Evolutionary conservation across 2,797 vertebrate species (phyloP), one percentile per base, ranked within the genome.

Genomic region (Pseudochaenichthys georgianus): DNA sequence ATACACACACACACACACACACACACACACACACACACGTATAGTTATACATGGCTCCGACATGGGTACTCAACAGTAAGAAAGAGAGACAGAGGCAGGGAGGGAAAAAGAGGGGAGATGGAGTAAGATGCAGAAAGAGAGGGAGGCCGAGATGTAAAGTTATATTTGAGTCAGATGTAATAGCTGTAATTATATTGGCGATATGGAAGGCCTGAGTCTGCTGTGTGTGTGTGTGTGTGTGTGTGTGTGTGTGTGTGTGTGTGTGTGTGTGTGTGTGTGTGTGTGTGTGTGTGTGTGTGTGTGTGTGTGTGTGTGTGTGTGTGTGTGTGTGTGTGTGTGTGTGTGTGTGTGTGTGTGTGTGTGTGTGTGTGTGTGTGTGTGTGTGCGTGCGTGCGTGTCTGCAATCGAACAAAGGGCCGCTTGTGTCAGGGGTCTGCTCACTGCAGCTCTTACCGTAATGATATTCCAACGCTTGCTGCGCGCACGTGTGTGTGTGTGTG

Each of bases 131-230:
- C 41, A 79, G 62, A 34, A 55, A 64, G 28, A 72, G 71, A 15
- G 45, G 61, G 52, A 77, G 72, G 42, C 53, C 6, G 75, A 83
- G 82, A 90, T 91, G 88, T 93, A 89, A 92, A 92, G 93, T 92
- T 93, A 91, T 92, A 91, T 92, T 94, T 92, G 88, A 93, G 81
- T 94, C 90, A 93, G 80, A 91, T 92, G 91, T 94, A 94, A 94
- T 94, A 89, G 90, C 90, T 89, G 89, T 93, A 94, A 94, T 94
- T 94, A 94, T 94, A 94, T 92, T 92, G 91, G 75, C 82, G 89
- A 92, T 94, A 92, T 93, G 92, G 88, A 91, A 91, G 90, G 88
- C 89, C 86, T 80, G 83, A 88, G 87, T 91, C 82, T 92, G 87
- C 76, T 82, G 85, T 79, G 82, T 77, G 62, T 21, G 7, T 23